Conservation (phyloP, 2,888 invertebrate genomes). For the Lagria hirta region DNA sequence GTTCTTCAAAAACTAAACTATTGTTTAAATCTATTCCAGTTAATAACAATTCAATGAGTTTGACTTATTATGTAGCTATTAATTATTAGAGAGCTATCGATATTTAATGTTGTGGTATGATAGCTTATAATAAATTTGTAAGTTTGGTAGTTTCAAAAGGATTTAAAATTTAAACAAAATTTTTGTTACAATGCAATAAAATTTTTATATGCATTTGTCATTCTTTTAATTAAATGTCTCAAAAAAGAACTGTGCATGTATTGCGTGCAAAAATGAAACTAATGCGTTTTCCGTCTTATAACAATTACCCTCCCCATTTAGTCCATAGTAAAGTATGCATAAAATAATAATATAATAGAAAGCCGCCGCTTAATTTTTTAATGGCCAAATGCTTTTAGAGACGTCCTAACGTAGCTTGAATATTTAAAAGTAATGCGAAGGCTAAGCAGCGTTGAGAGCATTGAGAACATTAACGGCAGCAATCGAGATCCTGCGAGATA, state of each 20-base stretch:
- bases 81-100: no score
- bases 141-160: no score
- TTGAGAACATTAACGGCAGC: constrained; percentile 42
- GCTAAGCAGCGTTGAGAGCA: constrained; percentile 43
- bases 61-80: no score
- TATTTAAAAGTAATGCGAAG: constrained; percentile 54
- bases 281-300: constrained; percentile 15
- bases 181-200: no score
- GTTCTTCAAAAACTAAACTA: no score
- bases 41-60: no score
- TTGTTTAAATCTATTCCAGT: no score
- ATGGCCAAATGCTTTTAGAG: constrained; percentile 68
- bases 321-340: constrained; percentile 52
- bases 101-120: no score
- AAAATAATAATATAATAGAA: constrained; percentile 56
- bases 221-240: no score
- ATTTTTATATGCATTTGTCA: neutral
- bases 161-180: no score
- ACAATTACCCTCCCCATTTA: constrained; percentile 53
- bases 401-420: constrained; percentile 54
- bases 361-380: constrained; percentile 59
- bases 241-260: no score
- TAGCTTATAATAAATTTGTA: no score
- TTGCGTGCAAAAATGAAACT: constrained; percentile 9
- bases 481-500: constrained; percentile 42